Conservation (phyloP, 2,797 vertebrate genomes). For the Catostomus latipinnis region DNA sequence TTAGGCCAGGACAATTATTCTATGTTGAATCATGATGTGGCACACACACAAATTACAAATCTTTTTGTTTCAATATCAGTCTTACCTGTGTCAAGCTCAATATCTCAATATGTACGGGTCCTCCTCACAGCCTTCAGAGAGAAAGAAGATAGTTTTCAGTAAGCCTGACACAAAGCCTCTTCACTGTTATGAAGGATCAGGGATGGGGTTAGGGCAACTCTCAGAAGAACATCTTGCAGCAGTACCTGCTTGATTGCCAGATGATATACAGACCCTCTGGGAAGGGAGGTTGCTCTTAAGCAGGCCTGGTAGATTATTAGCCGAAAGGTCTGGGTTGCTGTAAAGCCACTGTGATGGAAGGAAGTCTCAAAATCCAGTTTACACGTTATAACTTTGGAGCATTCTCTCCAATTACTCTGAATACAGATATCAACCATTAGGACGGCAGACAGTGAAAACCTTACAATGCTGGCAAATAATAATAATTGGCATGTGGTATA, state of each 20-base stretch:
- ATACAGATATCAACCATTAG: too few relatives aligned
- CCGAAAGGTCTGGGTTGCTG: background rate
- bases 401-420: background rate
- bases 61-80: conserved; percentile 5
- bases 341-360: conserved; percentile 35
- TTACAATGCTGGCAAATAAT: too few relatives aligned
- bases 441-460: too few relatives aligned
- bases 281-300: conserved; percentile 35
- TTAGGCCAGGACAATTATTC: background rate
- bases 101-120: conserved; percentile 11
- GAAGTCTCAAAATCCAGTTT: conserved; percentile 6
- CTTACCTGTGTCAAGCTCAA: conserved; percentile 16
- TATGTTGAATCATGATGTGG: background rate
- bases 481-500: too few relatives aligned
- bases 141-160: conserved; percentile 2
- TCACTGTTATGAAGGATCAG: conserved; percentile 52
- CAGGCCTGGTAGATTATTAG: conserved; percentile 34
- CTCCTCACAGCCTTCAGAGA: conserved; percentile 18
- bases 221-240: conserved; percentile 25
- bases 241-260: conserved; percentile 47
- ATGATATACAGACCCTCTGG: conserved; percentile 40
- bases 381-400: background rate
- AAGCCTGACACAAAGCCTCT: conserved; percentile 36
- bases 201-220: conserved; percentile 43
- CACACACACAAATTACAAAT: background rate